These are phyloP conservation scores for Xestia rhomboidea DNA, from an alignment of 2,888 invertebrate genomes.

Conservation along the genomic window DNA sequence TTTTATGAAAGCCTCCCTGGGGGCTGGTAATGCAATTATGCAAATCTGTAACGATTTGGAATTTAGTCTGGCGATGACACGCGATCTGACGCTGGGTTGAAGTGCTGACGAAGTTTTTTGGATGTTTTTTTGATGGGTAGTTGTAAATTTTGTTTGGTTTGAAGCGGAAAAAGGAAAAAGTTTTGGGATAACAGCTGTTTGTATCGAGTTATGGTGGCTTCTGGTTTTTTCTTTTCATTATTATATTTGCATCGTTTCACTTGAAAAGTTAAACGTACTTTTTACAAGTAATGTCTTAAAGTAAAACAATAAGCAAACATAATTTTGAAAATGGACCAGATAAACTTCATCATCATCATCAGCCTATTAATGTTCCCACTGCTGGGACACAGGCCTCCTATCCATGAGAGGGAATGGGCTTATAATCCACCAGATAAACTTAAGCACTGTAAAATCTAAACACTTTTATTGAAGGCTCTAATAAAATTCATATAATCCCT, in stretches of 20 bases:
- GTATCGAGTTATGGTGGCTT: constrained; percentile 15
- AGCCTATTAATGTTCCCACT: too few species aligned
- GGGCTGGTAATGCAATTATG: constrained; percentile 86
- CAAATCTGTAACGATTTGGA: constrained; percentile 80
- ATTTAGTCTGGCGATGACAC: constrained; percentile 72
- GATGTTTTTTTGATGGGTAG: constrained; percentile 39
- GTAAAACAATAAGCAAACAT: neutral
- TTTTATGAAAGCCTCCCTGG: constrained; percentile 81
- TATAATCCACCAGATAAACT: neutral
- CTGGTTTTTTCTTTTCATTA: neutral
- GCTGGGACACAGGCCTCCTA: too few species aligned
- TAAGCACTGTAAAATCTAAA: neutral
- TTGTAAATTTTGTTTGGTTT: constrained; percentile 43
- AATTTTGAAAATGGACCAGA: neutral
- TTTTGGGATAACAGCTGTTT: constrained; percentile 16
- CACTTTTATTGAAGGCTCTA: neutral
- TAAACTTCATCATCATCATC: too few species aligned
- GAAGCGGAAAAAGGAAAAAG: neutral
- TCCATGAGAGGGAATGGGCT: too few species aligned
- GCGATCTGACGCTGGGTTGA: constrained; percentile 53
- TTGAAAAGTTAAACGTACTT: neutral
- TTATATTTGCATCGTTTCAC: neutral
- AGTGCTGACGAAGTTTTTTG: constrained; percentile 41
- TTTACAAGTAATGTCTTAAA: neutral
- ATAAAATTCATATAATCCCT: neutral